phyloP scores from a whole-genome alignment of 2,888 invertebrate genomes.

The Cordilura impudica region DNA sequence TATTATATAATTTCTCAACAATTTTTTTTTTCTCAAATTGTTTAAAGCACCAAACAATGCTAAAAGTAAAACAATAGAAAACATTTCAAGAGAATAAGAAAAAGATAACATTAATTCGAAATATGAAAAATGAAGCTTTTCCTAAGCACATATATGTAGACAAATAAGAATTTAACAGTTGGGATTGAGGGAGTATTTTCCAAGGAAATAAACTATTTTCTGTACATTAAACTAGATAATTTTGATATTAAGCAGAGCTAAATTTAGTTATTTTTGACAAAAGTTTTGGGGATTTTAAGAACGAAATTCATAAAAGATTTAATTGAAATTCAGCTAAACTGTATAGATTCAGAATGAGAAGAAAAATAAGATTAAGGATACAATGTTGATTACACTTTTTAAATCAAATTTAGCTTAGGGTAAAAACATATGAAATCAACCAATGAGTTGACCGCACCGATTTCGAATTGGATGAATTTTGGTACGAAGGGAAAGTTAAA shows the following conservation, averaged over 20 bases:
- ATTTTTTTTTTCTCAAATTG: conserved; percentile 25
- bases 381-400: too few species aligned
- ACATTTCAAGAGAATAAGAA: conserved; percentile 1
- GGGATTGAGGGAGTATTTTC: neutral
- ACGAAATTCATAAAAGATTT: too few species aligned
- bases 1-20: conserved; percentile 3
- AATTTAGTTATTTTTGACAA: neutral
- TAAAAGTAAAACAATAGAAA: neutral
- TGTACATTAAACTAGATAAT: neutral
- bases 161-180: too few species aligned
- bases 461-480: too few species aligned
- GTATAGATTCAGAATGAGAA: too few species aligned
- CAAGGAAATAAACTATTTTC: neutral
- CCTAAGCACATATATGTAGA: neutral
- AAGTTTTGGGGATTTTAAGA: too few species aligned
- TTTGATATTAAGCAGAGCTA: neutral
- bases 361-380: too few species aligned
- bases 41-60: conserved; percentile 31
- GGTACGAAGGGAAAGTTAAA: too few species aligned
- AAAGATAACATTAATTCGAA: conserved; percentile 33
- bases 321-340: too few species aligned
- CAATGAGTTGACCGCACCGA: too few species aligned
- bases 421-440: too few species aligned
- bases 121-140: conserved; percentile 9
- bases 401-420: too few species aligned